Conservation (phyloP, 2,888 invertebrate genomes). For the Limnephilus marmoratus region DNA sequence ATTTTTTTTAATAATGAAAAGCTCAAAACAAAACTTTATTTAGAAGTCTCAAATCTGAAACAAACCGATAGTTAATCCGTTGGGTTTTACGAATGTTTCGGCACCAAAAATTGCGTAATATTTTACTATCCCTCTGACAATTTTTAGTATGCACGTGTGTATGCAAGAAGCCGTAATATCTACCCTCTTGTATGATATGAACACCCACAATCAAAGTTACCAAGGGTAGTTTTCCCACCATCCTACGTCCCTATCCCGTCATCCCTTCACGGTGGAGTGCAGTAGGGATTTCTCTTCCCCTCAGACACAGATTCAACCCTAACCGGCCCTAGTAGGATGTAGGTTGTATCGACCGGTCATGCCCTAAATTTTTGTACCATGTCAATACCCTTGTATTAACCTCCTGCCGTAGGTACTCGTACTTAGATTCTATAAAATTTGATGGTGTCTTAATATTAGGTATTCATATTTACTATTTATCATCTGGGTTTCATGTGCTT, state of each 20-base stretch:
- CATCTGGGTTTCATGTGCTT: neutral
- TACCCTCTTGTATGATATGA: neutral
- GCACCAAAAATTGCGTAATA: neutral
- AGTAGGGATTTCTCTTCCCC: constrained; percentile 39
- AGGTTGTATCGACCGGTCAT: constrained; percentile 61
- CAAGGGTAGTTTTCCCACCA: constrained; percentile 28
- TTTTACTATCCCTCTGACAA: neutral
- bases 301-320: constrained; percentile 43
- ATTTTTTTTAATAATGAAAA: no score
- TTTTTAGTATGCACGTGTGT: neutral
- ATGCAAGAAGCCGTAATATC: neutral
- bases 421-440: neutral
- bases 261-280: constrained; percentile 25
- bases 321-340: constrained; percentile 24
- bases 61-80: neutral
- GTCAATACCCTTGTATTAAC: constrained; percentile 61
- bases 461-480: neutral
- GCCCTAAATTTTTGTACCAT: constrained; percentile 64
- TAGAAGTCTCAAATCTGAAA: no score
- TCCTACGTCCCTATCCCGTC: constrained; percentile 18
- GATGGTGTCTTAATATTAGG: neutral
- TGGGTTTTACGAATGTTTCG: neutral
- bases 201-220: constrained; percentile 15
- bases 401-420: neutral
- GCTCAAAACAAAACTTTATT: no score